Conservation (phyloP, 1,140 invertebrate species). For the Aphelenchoides fujianensis region DNA sequence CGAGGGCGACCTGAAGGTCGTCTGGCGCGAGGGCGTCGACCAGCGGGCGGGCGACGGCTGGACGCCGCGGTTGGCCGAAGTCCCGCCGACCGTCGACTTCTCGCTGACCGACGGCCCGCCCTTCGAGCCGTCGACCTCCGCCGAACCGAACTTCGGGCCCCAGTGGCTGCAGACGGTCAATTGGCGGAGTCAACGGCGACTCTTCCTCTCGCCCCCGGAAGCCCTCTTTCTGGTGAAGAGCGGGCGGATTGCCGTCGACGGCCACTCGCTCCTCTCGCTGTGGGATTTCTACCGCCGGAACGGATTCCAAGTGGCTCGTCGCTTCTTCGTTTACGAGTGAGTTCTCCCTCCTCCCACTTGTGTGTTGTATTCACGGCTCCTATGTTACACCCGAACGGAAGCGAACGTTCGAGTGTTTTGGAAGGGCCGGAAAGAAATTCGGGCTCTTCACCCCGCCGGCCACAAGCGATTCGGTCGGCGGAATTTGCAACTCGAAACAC, state of each 20-base stretch:
- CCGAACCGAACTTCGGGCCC: background rate
- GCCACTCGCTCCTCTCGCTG: background rate
- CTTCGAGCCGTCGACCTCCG: background rate
- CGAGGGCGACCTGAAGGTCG: background rate
- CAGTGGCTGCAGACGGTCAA: background rate
- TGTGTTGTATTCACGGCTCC: background rate
- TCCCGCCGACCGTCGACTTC: background rate
- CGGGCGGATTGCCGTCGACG: background rate
- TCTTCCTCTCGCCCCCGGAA: background rate
- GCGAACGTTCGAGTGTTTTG: background rate
- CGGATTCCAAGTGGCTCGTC: background rate
- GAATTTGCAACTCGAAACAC: slow-evolving; percentile 12
- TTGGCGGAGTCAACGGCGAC: background rate
- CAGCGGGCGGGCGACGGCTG: background rate
- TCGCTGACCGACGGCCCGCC: background rate
- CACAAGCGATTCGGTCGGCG: background rate
- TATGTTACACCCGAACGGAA: slow-evolving; percentile 1
- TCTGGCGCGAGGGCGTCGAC: background rate
- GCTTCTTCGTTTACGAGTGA: slow-evolving; percentile 6
- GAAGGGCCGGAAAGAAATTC: background rate
- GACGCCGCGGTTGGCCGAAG: background rate
- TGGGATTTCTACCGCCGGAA: background rate
- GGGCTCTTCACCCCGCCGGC: background rate
- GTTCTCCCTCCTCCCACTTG: too few species aligned
- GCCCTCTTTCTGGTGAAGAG: background rate